These are phyloP conservation scores for Lutjanus argentimaculatus DNA, from an alignment of 2,797 vertebrate genomes.

Conservation along the genomic window DNA sequence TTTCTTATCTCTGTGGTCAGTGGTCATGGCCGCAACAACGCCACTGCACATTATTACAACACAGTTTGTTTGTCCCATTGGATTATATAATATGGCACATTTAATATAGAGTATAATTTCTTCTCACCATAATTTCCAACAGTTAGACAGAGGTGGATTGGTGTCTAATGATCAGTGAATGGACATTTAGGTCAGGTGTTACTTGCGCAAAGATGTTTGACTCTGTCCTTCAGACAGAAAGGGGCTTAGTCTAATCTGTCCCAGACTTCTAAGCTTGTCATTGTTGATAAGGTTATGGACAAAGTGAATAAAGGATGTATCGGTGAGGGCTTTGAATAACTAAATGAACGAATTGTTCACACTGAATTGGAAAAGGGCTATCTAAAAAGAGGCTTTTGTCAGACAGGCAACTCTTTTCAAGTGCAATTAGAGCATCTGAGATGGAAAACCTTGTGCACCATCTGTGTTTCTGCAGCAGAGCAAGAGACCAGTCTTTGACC, in stretches of 20 bases:
- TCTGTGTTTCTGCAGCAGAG: slow-evolving; percentile 24
- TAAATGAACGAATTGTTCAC: background rate
- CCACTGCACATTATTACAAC: background rate
- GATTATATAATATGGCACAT: background rate
- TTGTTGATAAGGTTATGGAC: slow-evolving; percentile 12
- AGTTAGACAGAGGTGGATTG: background rate
- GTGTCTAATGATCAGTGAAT: background rate
- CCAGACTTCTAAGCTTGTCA: slow-evolving; percentile 44
- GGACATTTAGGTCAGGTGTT: slow-evolving; percentile 30
- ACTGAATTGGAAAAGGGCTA: background rate
- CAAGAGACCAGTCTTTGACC: slow-evolving; percentile 28
- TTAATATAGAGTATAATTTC: background rate
- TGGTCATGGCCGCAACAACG: slow-evolving; percentile 3
- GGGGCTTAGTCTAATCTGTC: slow-evolving; percentile 63
- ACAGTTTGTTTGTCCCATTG: background rate
- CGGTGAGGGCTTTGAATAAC: background rate
- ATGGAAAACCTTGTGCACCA: background rate
- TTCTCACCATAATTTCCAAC: background rate
- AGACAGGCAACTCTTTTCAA: background rate
- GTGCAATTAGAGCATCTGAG: slow-evolving; percentile 10
- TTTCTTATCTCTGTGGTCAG: slow-evolving; percentile 21
- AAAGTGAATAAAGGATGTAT: slow-evolving; percentile 7
- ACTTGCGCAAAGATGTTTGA: slow-evolving; percentile 48
- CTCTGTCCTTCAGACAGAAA: slow-evolving; percentile 41
- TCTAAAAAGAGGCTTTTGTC: background rate